Evolutionary conservation across 2,797 vertebrate species (phyloP), one percentile per base, ranked within the genome.

Genomic region (Poeciliopsis gracilis): DNA sequence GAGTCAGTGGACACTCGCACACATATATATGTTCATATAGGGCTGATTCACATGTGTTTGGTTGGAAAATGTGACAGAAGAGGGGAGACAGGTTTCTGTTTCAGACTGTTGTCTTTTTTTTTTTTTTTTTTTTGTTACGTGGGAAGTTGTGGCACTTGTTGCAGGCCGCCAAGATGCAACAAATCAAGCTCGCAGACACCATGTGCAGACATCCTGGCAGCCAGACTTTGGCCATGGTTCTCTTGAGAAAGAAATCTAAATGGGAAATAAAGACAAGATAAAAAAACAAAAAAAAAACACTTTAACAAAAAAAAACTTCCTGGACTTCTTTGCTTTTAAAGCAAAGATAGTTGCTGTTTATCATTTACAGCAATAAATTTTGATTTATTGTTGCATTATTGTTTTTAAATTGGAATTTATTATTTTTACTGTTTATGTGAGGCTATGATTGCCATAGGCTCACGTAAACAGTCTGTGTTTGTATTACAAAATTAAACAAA

Each of bases 1-100:
- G 82, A 81, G 88, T 84, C 85, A 85, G 88, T 87, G 79, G 85
- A 90, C 82, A 78, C 38, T 59, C 41, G n/a, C 36, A 13, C 66
- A 6, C 66, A 77, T 55, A 36, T 20, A 59, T 28, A 49, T 41
- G 67, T 74, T 72, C 53, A 23, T 69, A 41, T 38, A 46, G 75
- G 38, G 46, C 47, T 67, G 0, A 43, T 80, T 87, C 45, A 66
- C 86, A 86, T 41, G 49, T 88, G 81, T 47, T 47, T 9, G 59
- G 61, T 82, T 0, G 89, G 92, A 93, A 92, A 92, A 86, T 88
- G 38, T 92, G 90, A 90, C 73, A 79, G 51, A 76, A 72, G 25
- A n/a, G 70, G 9, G 8, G 46, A 81, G 70, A n/a, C 33, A 38
- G 13, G 78, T 86, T 83, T 91, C 77, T 86, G 77, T 90, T 87